Conservation (phyloP, 1,140 invertebrate genomes). For the Akabosia matsudoensis region DNA sequence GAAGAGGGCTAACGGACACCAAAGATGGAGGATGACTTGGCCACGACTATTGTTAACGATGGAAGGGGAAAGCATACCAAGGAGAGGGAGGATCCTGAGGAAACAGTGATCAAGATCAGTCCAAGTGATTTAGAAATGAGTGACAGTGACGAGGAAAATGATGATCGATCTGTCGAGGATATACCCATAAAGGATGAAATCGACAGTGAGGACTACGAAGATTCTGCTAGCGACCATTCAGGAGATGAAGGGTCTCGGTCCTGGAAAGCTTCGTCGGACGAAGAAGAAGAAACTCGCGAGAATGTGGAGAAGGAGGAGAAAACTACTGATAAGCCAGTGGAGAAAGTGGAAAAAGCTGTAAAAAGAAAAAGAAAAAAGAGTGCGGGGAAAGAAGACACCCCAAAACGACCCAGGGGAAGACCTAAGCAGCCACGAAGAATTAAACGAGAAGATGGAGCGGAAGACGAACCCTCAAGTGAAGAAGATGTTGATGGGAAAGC, state of each 20-base stretch:
- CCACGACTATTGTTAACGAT: neutral
- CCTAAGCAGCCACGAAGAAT: neutral
- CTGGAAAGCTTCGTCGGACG: neutral
- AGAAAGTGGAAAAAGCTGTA: neutral
- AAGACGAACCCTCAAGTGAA: neutral
- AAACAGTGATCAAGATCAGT: neutral
- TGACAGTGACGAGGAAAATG: neutral
- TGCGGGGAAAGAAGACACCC: neutral
- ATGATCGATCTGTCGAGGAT: neutral
- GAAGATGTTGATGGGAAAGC: neutral
- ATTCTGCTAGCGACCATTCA: neutral
- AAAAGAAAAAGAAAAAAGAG: neutral
- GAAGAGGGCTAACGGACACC: neutral
- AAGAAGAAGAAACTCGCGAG: no score
- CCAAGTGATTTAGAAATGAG: slow-evolving; percentile 3
- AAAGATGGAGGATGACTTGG: neutral
- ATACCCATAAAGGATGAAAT: neutral
- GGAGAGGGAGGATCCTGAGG: neutral
- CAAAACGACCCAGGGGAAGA: neutral
- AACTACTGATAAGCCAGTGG: neutral
- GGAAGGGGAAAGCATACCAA: neutral
- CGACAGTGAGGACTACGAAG: neutral
- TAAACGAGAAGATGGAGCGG: neutral
- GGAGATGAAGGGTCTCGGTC: neutral
- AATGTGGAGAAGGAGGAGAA: neutral